Conservation (phyloP, 1,140 invertebrate genomes). For the Lepidurus arcticus region DNA sequence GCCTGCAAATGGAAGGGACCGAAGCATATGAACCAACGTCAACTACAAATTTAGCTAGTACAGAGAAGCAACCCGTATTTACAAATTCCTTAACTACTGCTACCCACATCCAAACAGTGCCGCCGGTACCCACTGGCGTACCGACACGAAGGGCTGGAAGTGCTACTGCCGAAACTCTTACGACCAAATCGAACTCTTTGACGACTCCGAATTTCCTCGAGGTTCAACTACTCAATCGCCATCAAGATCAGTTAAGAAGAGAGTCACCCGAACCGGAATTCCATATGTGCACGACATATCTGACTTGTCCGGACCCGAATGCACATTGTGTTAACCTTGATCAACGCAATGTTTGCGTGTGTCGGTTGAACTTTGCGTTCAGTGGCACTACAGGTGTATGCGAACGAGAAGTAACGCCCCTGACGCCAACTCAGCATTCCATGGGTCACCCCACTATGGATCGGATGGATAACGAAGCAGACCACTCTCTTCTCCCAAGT, state of each 20-base stretch:
- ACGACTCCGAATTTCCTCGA: background rate
- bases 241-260: background rate
- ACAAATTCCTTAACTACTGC: background rate
- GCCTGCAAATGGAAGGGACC: background rate
- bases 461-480: background rate
- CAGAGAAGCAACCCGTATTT: background rate
- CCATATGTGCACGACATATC: conserved; percentile 16
- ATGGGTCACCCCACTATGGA: background rate
- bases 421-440: background rate
- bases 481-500: background rate
- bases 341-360: conserved; percentile 13
- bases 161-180: background rate
- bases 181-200: background rate
- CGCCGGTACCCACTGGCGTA: background rate
- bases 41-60: background rate
- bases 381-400: background rate
- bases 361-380: conserved; percentile 5
- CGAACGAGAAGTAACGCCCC: background rate
- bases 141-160: background rate
- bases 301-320: conserved; percentile 25
- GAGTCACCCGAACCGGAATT: background rate
- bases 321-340: conserved; percentile 27
- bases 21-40: background rate
- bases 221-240: background rate
- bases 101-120: background rate